phyloP scores from a whole-genome alignment of 2,113 vertebrate species.

The Elephantulus edwardii region DNA sequence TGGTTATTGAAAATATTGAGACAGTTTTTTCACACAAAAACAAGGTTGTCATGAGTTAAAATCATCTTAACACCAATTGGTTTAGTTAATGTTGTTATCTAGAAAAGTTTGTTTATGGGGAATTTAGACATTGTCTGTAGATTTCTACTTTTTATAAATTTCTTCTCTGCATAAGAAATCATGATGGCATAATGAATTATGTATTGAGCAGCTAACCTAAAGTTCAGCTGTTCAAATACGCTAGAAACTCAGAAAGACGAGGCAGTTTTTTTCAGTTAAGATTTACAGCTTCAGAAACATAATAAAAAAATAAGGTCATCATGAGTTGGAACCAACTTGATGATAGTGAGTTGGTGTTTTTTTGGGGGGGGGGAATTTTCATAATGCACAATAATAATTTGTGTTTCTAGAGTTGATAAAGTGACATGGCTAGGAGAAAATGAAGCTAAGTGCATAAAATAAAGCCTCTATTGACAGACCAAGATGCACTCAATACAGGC shows the following conservation, averaged over 20 bases:
- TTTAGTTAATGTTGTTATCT: neutral
- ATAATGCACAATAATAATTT: neutral
- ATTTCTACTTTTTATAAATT: neutral
- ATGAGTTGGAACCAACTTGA: too few species aligned
- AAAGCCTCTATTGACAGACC: neutral
- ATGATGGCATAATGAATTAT: too few species aligned
- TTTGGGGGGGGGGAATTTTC: too few species aligned
- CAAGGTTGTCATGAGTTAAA: neutral
- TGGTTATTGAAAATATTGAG: neutral
- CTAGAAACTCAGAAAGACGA: too few species aligned
- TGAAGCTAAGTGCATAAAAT: neutral
- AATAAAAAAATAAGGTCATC: too few species aligned
- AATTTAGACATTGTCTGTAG: neutral
- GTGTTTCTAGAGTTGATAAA: neutral
- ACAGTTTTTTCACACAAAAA: neutral
- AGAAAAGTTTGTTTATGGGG: neutral
- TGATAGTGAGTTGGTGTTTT: too few species aligned
- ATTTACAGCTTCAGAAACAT: too few species aligned
- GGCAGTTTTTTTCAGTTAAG: too few species aligned
- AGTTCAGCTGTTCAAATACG: too few species aligned
- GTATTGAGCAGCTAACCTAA: too few species aligned
- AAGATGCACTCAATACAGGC: too few species aligned
- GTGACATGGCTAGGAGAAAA: too few species aligned
- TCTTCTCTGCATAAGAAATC: fast-evolving
- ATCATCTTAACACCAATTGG: neutral